These are phyloP conservation scores for Pterobdella sp. DNA, from an alignment of 2,888 invertebrate genomes.

Conservation along the genomic window DNA sequence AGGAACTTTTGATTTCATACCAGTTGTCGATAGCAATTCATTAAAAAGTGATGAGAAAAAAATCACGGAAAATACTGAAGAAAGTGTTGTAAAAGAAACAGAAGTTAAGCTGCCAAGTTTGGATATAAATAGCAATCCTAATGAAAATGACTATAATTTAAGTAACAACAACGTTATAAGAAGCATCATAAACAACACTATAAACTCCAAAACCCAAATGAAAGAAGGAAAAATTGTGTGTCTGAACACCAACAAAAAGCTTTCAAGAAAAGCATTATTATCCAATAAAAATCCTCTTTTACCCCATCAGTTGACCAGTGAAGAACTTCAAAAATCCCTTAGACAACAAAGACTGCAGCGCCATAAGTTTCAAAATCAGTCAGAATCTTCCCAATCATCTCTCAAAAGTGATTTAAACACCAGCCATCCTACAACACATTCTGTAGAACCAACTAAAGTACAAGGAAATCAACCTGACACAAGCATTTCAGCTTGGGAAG, in stretches of 20 bases:
- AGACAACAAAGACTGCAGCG: background rate
- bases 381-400: too few species aligned
- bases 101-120: background rate
- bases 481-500: too few species aligned
- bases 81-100: background rate
- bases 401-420: too few species aligned
- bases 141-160: background rate
- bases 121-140: background rate
- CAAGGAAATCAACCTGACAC: too few species aligned
- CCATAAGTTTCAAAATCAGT: background rate
- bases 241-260: background rate
- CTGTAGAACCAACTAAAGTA: too few species aligned
- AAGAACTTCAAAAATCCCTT: background rate
- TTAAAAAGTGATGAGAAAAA: background rate
- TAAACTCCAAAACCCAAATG: background rate
- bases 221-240: background rate
- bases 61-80: background rate
- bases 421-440: too few species aligned
- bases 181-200: background rate
- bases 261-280: background rate
- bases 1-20: background rate
- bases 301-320: background rate
- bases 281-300: background rate
- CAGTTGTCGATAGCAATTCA: background rate
- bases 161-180: background rate